Evolutionary conservation across 2,113 vertebrate species (phyloP), one percentile per base, ranked within the genome.

Genomic region (Callorhinus ursinus): DNA sequence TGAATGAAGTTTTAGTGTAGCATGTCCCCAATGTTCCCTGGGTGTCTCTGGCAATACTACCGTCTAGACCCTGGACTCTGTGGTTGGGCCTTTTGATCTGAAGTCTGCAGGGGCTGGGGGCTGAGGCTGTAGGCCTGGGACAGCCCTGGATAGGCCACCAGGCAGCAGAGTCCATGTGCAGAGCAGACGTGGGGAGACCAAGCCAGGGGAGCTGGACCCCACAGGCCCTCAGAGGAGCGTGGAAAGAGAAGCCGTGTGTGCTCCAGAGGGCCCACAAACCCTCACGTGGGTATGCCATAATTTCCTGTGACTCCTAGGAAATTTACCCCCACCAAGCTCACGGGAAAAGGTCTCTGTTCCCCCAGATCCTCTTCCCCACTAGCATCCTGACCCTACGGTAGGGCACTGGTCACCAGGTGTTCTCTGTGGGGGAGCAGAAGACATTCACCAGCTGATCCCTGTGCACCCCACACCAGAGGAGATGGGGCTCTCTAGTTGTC

Each of bases 251-350:
- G 71, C 83, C 39, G 9, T 6, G 1, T 1, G 7, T 2, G 24
- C 21, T 15, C 31, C 5, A 9, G 5, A 4, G 3, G 28, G 39
- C 16, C 28, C 3, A 4, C 7, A 11, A 39, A 42, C 12, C 10
- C 31, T 39, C 71, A 31, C 0, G 6, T 46, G 83, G 24, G 16
- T 18, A 33, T 28, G 3, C 18, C 1, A 9, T 22, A 59, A 36
- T 21, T 49, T 24, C 85, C 42, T 2, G n/a, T 28, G 84, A 57
- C 55, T 42, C 21, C n/a, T 46, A 42, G 79, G 79, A 95, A 80
- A 61, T 46, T 46, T 65, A 57, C 77, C 59, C 21, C 59, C 11
- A 19, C 57, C 26, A 33, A 19, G n/a, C 21, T 55, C 59, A 12
- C 8, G 28, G 15, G 22, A 81, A 53, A 93, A 69, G 7, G 36